Evolutionary conservation across 2,888 invertebrate genomes (phyloP).

Genomic region (Anthophora plumipes): DNA sequence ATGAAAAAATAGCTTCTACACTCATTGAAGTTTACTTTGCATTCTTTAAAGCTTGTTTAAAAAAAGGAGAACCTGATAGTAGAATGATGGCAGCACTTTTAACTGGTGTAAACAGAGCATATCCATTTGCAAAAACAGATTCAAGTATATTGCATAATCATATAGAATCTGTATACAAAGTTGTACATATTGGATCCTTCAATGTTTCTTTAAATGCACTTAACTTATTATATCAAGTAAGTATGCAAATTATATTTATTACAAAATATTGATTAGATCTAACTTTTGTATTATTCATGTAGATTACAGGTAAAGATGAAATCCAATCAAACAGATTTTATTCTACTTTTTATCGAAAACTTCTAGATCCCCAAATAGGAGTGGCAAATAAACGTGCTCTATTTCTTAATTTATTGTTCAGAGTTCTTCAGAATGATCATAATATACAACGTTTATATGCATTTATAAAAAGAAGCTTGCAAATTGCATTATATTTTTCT

Average conservation of each 20-base stretch:
- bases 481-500: constrained; percentile 89
- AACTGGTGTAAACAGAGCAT: constrained; percentile 93
- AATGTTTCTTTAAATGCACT: constrained; percentile 88
- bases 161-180: constrained; percentile 91
- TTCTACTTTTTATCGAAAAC: constrained; percentile 94
- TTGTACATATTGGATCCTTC: constrained; percentile 92
- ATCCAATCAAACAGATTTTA: constrained; percentile 89
- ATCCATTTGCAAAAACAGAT: constrained; percentile 91
- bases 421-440: constrained; percentile 92
- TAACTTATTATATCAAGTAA: constrained; percentile 86
- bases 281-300: constrained; percentile 25
- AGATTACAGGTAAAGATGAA: constrained; percentile 77
- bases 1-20: constrained; percentile 91
- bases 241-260: constrained; percentile 53
- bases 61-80: constrained; percentile 93
- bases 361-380: constrained; percentile 90
- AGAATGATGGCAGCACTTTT: constrained; percentile 94
- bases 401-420: constrained; percentile 94
- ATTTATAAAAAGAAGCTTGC: constrained; percentile 94
- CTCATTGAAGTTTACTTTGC: constrained; percentile 97
- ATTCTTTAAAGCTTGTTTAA: constrained; percentile 96
- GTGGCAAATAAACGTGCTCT: constrained; percentile 90
- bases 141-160: constrained; percentile 87
- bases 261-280: constrained; percentile 3
- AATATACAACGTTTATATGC: constrained; percentile 90